phyloP scores from a whole-genome alignment of 2,797 vertebrate genomes.

The Tadarida brasiliensis region DNA sequence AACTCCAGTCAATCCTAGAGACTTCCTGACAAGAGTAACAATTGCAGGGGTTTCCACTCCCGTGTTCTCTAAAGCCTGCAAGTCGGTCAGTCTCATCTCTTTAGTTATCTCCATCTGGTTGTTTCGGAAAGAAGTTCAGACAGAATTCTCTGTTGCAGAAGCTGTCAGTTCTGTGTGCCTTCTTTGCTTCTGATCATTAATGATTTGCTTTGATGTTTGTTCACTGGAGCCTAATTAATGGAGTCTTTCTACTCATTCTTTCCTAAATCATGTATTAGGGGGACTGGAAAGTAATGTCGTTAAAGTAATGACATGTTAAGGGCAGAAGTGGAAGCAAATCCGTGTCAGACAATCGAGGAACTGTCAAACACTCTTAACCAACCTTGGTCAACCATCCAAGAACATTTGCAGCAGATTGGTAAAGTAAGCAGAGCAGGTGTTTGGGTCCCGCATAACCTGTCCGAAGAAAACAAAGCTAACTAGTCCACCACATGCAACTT shows the following conservation, averaged over 20 bases:
- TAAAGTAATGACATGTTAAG: no score
- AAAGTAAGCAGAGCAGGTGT: no score
- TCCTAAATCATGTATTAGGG: background rate
- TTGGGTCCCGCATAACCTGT: no score
- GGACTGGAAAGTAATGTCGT: no score
- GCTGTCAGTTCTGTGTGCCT: background rate
- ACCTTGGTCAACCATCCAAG: no score
- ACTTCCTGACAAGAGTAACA: background rate
- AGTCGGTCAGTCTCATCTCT: background rate
- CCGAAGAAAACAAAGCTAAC: no score
- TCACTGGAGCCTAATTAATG: conserved; percentile 58
- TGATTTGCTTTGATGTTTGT: conserved; percentile 61
- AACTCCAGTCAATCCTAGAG: background rate
- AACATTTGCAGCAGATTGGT: no score
- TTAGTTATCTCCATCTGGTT: conserved; percentile 2
- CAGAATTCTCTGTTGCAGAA: conserved; percentile 65
- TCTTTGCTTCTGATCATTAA: conserved; percentile 49
- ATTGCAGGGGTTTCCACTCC: background rate
- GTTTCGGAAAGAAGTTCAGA: conserved; percentile 56
- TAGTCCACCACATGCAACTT: no score
- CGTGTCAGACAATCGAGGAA: no score
- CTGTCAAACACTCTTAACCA: no score
- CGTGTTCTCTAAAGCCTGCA: background rate
- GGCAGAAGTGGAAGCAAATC: no score
- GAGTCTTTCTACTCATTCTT: background rate